Conservation (phyloP, 2,113 vertebrate species). For the Azemiops feae region DNA sequence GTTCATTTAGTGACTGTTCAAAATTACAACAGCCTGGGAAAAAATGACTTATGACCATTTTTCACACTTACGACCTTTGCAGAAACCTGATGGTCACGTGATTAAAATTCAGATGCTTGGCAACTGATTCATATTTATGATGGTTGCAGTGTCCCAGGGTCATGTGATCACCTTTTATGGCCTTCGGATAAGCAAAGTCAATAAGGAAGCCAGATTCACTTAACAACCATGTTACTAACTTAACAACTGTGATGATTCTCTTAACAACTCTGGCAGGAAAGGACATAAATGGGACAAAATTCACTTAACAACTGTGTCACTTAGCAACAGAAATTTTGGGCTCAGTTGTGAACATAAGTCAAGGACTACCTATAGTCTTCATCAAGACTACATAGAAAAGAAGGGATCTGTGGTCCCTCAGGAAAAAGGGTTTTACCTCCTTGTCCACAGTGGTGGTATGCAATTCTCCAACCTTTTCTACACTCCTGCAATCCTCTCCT, state of each 20-base stretch:
- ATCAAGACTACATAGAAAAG: no score
- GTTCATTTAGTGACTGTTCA: background rate
- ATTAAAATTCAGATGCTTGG: background rate
- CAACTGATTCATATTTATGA: background rate
- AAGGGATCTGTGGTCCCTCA: no score
- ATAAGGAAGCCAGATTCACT: background rate
- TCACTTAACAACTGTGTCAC: no score
- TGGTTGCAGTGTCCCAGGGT: background rate
- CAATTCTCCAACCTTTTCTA: no score
- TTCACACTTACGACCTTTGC: background rate
- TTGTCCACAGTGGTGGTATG: no score
- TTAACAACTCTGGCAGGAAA: no score
- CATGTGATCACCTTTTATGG: background rate
- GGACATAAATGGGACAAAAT: no score
- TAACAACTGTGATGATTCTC: background rate
- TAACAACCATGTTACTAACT: background rate
- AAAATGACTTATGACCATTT: background rate
- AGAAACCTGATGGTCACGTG: background rate
- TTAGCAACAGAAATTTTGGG: no score
- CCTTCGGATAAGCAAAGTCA: background rate
- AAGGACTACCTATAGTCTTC: no score
- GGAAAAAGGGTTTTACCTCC: no score
- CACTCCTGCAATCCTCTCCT: no score
- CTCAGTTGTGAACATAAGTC: no score
- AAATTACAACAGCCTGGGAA: background rate